Conservation (phyloP, 2,797 vertebrate genomes). For the Fratercula arctica region DNA sequence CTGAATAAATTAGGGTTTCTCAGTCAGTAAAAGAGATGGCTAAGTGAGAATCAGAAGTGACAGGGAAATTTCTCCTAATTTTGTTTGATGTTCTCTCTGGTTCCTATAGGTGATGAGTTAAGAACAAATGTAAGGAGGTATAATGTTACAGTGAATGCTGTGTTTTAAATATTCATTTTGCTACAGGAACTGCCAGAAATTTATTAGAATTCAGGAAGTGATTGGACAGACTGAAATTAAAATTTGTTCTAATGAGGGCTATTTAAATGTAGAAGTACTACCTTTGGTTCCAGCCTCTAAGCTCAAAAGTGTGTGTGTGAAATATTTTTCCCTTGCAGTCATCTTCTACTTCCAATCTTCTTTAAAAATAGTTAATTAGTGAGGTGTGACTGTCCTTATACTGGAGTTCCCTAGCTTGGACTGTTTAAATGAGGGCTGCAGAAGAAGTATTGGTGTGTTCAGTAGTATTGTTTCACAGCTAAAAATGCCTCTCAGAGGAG, state of each 20-base stretch:
- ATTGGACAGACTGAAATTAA: neutral
- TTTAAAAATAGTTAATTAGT: neutral
- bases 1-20: neutral
- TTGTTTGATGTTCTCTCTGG: neutral
- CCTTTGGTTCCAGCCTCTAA: neutral
- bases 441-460: neutral
- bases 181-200: neutral
- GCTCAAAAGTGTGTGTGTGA: neutral
- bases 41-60: neutral
- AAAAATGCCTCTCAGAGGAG: neutral
- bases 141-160: neutral
- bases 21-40: neutral
- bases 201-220: neutral
- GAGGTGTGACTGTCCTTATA: neutral
- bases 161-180: neutral
- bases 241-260: neutral
- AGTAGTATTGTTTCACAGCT: neutral
- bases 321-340: neutral
- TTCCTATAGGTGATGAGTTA: neutral
- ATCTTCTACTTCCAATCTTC: neutral
- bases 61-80: neutral
- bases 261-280: neutral
- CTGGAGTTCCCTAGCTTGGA: neutral
- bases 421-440: neutral
- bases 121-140: neutral